Base-by-base conservation (phyloP, 2,888 invertebrate genomes). In the Drosophila colorata region DNA sequence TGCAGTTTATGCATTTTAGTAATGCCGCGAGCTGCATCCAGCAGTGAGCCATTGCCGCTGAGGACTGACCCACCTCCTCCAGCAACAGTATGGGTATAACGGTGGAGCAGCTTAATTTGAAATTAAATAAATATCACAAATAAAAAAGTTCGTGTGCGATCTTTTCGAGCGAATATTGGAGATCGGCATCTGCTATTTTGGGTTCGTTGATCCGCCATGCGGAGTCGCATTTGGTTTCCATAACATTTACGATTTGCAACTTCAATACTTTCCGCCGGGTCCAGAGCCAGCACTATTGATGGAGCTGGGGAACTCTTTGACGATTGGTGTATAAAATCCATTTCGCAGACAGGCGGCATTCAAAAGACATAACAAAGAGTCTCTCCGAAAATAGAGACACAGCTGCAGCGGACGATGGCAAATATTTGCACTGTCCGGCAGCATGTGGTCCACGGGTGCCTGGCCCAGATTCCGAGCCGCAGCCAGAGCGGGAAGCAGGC, bases 1-100 rank as follows among this genome's bases (percentile, higher is more conserved):
- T 82, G 74, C 77, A 77, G 82, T 89, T 87, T 86, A 89, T 77
- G 78, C 72, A 74, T 66, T 75, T 83, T 61, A 68, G 66, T 78
- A 58, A 66, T 47, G 57, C 77, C 41, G 58, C 48, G 23, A 47
- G 53, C 56, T 69, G 63, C 52, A 43, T 56, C 66, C 81, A 84
- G 78, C 70, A 44, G 69, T 69, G 61, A 63, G 60, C 80, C 51
- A 46, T 61, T 57, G 48, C 52, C 23, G 9, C 46, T 13, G 43
- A 6, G 4, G 23, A 40, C 16, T 16, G 9, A 13, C n/a, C 3
- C 20, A 23, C 11, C 37, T 25, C 52, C 56, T 14, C 14, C 28
- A 49, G 53, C 44, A 2, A 9, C 28, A 28, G 28, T 28, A 28
- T 9, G 28, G 25, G 8, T 8, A 8, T 28, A 28, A 28, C 25